Conservation (phyloP, 2,797 vertebrate species). For the Mallotus villosus region DNA sequence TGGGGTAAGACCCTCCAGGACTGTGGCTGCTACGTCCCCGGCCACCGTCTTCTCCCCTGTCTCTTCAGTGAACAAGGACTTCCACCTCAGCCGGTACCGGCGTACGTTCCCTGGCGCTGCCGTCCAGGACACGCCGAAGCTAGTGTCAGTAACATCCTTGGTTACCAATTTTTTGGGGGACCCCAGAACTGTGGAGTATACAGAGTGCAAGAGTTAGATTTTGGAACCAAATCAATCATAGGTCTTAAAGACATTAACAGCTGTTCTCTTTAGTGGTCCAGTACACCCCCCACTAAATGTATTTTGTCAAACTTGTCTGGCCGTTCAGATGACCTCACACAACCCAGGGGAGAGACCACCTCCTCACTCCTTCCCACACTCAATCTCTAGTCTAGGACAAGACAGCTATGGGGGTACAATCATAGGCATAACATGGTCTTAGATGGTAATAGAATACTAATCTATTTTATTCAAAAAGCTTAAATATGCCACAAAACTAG, state of each 20-base stretch:
- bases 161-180: constrained; percentile 89
- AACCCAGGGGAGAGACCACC: constrained; percentile 35
- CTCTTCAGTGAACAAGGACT: constrained; percentile 86
- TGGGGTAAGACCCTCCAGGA: constrained; percentile 87
- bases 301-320: constrained; percentile 40
- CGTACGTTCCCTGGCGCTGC: constrained; percentile 90
- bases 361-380: neutral
- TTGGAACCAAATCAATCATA: neutral
- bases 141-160: constrained; percentile 90
- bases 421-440: constrained; percentile 59
- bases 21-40: constrained; percentile 79
- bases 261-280: constrained; percentile 37
- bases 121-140: constrained; percentile 86
- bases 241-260: neutral
- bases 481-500: neutral
- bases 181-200: constrained; percentile 80
- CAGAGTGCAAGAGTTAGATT: neutral
- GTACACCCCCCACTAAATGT: constrained; percentile 36
- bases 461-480: constrained; percentile 7
- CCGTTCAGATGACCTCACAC: constrained; percentile 24
- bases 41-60: constrained; percentile 83
- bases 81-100: constrained; percentile 88
- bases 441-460: constrained; percentile 8
- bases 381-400: constrained; percentile 26
- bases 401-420: constrained; percentile 35